Base-by-base conservation (phyloP, 2,888 invertebrate species). In the Drosophila subsilvestris region DNA sequence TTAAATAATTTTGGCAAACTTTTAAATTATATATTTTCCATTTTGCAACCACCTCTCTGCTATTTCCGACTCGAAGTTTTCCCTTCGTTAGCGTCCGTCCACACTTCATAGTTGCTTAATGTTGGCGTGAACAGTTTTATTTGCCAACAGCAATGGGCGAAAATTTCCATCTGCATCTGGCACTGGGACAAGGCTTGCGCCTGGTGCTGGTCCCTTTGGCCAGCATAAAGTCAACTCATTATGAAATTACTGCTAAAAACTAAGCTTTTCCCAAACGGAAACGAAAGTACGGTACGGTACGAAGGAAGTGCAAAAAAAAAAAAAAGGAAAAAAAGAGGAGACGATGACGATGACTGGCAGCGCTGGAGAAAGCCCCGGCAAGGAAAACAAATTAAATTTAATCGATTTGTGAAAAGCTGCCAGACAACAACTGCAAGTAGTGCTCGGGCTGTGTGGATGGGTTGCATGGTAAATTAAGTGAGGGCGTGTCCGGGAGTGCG, bases 361-460 rank as follows among this genome's bases (percentile, higher is more conserved):
- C 67, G 25, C 25, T 25, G 69, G 55, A 69, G 75, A 78, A 78
- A 72, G 76, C 56, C 80, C 58, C 80, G 78, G 70, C 74, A 78
- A 79, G 77, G 80, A 84, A 88, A 86, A 86, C 85, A 88, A 88
- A 85, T 88, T 86, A 88, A 86, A 88, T 85, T 85, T 88, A 88
- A 88, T 86, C 88, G 88, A 88, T 86, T 88, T 88, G 82, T 80
- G 75, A 79, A 79, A 80, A 69, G 71, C 78, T 75, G 71, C 57
- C 79, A 79, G 58, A 71, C 68, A 65, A 62, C 53, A 69, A 51
- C 44, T 32, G 42, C 61, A 50, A 47, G 44, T 22, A 57, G 57
- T 68, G 69, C 67, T 67, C 37, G 69, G 59, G 54, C 58, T 56
- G 42, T 49, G 49, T 32, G 43, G 44, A 29, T 22, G 56, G 74